A percentile compares a stretch with the other conserved stretches of the same genome.
Conservation (phyloP, 2,797 vertebrate species). For the Sparus aurata region DNA sequence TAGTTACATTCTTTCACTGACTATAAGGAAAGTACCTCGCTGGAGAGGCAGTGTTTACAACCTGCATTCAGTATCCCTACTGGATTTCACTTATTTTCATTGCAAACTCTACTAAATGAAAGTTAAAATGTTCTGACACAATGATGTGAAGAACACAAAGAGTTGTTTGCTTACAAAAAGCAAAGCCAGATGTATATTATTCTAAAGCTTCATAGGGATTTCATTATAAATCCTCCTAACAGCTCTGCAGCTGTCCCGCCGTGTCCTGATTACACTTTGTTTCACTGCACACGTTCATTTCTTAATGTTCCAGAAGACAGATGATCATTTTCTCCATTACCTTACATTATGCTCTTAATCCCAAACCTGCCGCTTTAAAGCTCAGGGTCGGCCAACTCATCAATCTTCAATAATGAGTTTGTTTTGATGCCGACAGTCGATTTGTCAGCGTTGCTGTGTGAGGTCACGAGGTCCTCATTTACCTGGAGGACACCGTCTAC, state of each 20-base stretch:
- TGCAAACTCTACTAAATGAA: too few relatives aligned
- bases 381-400: constrained; percentile 16
- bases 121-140: neutral
- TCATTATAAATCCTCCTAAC: neutral
- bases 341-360: constrained; percentile 10
- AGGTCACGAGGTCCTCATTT: constrained; percentile 38
- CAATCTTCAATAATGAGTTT: constrained; percentile 57
- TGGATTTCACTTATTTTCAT: too few relatives aligned
- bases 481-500: constrained; percentile 41
- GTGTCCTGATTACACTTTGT: constrained; percentile 16
- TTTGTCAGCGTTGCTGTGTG: constrained; percentile 47
- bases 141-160: neutral
- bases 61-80: too few relatives aligned
- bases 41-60: too few relatives aligned
- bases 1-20: too few relatives aligned
- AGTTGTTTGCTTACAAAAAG: constrained; percentile 5
- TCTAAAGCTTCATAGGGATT: constrained; percentile 14
- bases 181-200: constrained; percentile 1
- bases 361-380: constrained; percentile 31
- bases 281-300: constrained; percentile 12
- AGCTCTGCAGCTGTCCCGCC: neutral
- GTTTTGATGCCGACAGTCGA: constrained; percentile 24
- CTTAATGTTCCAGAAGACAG: constrained; percentile 30
- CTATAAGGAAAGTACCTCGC: too few relatives aligned
- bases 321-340: constrained; percentile 34